phyloP scores from a whole-genome alignment of 2,888 invertebrate species.

The Rhagonycha fulva region DNA sequence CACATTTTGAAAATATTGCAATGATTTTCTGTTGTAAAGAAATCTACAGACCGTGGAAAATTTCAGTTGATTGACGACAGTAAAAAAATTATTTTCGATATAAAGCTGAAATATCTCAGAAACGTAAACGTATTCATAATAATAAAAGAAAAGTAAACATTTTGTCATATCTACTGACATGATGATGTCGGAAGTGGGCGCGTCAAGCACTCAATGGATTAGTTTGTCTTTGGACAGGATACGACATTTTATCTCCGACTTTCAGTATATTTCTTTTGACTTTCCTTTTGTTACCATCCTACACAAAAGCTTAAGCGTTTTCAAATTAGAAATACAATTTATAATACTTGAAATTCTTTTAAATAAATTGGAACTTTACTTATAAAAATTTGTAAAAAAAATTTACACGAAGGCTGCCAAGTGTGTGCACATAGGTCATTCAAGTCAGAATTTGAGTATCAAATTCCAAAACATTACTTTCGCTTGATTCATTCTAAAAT shows the following conservation, averaged over 20 bases:
- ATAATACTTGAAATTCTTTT: not conserved
- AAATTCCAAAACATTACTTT: not conserved
- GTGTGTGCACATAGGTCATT: not conserved
- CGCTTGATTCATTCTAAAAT: not conserved
- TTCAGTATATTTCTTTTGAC: not conserved
- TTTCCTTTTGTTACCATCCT: not conserved
- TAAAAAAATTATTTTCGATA: not conserved
- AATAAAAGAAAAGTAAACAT: slow-evolving; percentile 27
- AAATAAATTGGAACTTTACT: not conserved
- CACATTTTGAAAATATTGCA: not conserved
- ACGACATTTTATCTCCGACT: not conserved
- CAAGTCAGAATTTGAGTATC: not conserved
- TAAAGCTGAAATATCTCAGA: not conserved
- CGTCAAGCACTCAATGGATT: slow-evolving; percentile 29
- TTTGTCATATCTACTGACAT: slow-evolving; percentile 10
- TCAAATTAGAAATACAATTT: not conserved
- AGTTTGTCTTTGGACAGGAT: slow-evolving; percentile 10
- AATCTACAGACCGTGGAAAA: not conserved
- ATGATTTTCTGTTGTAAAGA: not conserved
- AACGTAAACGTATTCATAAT: not conserved
- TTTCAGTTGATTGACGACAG: not conserved
- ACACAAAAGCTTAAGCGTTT: not conserved
- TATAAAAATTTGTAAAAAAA: not conserved
- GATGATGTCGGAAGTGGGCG: slow-evolving; percentile 25
- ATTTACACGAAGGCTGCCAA: not conserved